Evolutionary conservation across 2,797 vertebrate species (phyloP).

Genomic region (Lycodopsis pacificus): DNA sequence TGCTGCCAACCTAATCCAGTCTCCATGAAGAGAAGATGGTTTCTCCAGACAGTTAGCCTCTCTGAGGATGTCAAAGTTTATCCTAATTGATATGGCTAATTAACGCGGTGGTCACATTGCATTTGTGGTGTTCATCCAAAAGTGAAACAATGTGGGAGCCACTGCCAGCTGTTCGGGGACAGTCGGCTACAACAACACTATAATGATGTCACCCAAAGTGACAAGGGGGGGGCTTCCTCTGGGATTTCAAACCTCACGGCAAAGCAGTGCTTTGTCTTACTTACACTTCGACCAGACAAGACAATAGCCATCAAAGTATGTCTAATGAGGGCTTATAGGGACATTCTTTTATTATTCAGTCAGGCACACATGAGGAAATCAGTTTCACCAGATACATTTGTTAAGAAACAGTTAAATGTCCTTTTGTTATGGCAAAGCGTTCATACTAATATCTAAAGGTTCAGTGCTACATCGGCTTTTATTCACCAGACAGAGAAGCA

Average conservation of each 20-base stretch:
- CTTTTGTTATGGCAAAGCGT: slow-evolving; percentile 8
- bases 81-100: slow-evolving; percentile 37
- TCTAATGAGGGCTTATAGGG: slow-evolving; percentile 13
- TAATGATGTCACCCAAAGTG: slow-evolving; percentile 43
- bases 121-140: slow-evolving; percentile 37
- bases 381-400: neutral
- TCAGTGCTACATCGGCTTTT: neutral
- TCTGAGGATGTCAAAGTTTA: slow-evolving; percentile 21
- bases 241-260: slow-evolving; percentile 34
- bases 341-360: slow-evolving; percentile 1
- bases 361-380: slow-evolving; percentile 4
- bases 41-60: neutral
- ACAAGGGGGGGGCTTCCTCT: slow-evolving; percentile 31
- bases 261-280: slow-evolving; percentile 25
- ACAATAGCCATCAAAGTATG: slow-evolving; percentile 13
- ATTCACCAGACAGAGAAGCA: slow-evolving; percentile 5
- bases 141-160: slow-evolving; percentile 26
- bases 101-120: slow-evolving; percentile 21
- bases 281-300: slow-evolving; percentile 17
- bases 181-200: slow-evolving; percentile 16
- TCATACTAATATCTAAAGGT: slow-evolving; percentile 4
- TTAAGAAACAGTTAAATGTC: slow-evolving; percentile 1
- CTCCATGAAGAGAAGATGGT: neutral
- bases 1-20: slow-evolving; percentile 2
- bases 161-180: slow-evolving; percentile 43